Evolutionary conservation across 2,797 vertebrate genomes (phyloP).

Genomic region (Triplophysa yarkandensis): DNA sequence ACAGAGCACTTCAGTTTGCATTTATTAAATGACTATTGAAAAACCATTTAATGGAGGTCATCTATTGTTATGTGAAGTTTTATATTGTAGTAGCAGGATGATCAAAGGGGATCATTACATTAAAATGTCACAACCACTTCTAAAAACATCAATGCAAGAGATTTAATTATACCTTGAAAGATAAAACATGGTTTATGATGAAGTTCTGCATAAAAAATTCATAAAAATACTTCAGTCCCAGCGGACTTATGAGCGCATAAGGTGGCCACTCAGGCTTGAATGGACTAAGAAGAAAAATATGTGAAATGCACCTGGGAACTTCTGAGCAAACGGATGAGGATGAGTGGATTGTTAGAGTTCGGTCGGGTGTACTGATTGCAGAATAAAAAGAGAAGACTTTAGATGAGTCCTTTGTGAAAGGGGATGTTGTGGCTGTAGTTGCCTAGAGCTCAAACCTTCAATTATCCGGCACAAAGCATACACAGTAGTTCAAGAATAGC

Average conservation of each 20-base stretch:
- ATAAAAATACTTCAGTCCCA: background rate
- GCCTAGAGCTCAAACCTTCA: slow-evolving; percentile 18
- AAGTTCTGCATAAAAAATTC: background rate
- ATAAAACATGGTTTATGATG: background rate
- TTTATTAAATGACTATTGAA: background rate
- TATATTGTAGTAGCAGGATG: background rate
- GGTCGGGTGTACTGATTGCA: slow-evolving; percentile 14
- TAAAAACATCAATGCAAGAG: background rate
- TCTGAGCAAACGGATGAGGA: slow-evolving; percentile 16
- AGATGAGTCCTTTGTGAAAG: slow-evolving; percentile 27
- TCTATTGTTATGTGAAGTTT: background rate
- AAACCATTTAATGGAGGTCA: too few species aligned
- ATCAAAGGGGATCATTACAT: background rate
- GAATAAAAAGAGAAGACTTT: slow-evolving; percentile 5
- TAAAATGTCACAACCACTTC: background rate
- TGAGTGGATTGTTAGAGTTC: background rate
- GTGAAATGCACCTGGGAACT: slow-evolving; percentile 6
- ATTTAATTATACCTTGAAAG: slow-evolving; percentile 7
- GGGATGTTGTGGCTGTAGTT: background rate
- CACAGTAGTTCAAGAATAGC: slow-evolving; percentile 1
- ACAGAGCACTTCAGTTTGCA: background rate
- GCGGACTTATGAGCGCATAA: background rate
- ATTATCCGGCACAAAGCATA: slow-evolving; percentile 29
- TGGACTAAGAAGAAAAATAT: background rate
- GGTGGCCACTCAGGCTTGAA: slow-evolving; percentile 9